Evolutionary conservation across 2,113 vertebrate genomes (phyloP), one percentile per base, ranked within the genome.

Genomic region (Onychorhynchus coronatus): DNA sequence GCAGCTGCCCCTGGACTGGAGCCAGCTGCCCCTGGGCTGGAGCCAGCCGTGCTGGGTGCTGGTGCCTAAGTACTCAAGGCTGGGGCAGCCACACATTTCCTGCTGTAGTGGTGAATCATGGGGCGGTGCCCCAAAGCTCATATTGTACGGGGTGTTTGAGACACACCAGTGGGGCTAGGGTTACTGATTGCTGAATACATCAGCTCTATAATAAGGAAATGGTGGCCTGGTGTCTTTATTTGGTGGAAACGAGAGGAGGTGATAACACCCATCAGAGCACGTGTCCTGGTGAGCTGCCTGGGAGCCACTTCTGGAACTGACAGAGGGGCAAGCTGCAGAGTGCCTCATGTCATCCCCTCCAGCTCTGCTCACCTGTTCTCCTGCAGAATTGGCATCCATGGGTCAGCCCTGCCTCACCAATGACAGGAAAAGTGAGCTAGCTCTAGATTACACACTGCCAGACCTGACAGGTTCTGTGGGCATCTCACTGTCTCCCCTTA

Each of bases 331-430:
- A 16, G 11, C 30, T 39, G 27, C 1, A 2, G 42, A 42, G 21
- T 68, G 24, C 35, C 24, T 76, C 7, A 6, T 0, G 0, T 17
- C 6, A 0, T 67, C 46, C 70, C 46, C 31, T 86, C 25, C 42
- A 84, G 20, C 42, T 87, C 50, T 85, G 23, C 50, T 93, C 16
- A 46, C 28, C 13, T 37, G 14, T 75, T 30, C 44, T 65, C 13
- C 68, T 53, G 37, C 28, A 79, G 55, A 56, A 59, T 1, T 4
- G 8, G n/a, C 23, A 67, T 49, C 30, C 46, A 21, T 1, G 1
- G 50, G 31, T 71, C 46, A 84, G 35, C 16, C 5, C 39, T 77
- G 39, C 55, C 23, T 74, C 21, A 27, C 2, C 27, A 74, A 0
- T 31, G 20, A 18, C 3, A 8, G 9, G 18, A 59, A 46, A 88